Percentiles rank a stretch among this genome's conserved stretches.
Evolutionary conservation across 1,140 invertebrate genomes (phyloP).

Genomic region (Euwallacea fornicatus): DNA sequence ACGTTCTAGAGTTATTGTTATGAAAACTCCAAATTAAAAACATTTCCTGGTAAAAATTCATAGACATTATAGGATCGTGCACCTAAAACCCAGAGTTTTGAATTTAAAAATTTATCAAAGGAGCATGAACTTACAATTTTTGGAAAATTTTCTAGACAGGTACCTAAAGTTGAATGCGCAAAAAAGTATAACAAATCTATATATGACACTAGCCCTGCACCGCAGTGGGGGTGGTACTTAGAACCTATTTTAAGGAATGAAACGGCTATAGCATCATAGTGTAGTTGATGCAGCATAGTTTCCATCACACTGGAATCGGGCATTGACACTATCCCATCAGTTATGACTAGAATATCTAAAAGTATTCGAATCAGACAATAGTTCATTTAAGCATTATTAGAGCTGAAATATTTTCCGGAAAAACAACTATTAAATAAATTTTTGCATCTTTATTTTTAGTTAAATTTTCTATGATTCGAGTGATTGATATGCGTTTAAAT

Average conservation of each 20-base stretch:
- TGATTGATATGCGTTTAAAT: too few species aligned
- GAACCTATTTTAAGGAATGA: constrained; percentile 79
- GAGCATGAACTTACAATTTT: constrained; percentile 50
- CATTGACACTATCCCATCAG: constrained; percentile 79
- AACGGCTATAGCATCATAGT: constrained; percentile 75
- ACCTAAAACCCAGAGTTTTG: constrained; percentile 48
- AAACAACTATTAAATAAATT: too few species aligned
- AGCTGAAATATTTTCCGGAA: too few species aligned
- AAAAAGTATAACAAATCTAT: constrained; percentile 79
- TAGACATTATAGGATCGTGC: constrained; percentile 53
- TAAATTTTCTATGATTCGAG: too few species aligned
- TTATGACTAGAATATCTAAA: constrained; percentile 77
- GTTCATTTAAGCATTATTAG: too few species aligned
- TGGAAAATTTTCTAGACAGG: constrained; percentile 64
- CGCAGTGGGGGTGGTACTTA: constrained; percentile 67
- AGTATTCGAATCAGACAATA: constrained; percentile 25
- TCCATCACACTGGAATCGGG: constrained; percentile 76
- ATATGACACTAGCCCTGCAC: constrained; percentile 71
- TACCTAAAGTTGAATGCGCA: constrained; percentile 76
- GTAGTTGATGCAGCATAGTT: constrained; percentile 71
- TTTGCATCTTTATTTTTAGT: too few species aligned
- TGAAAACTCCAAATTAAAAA: constrained; percentile 79
- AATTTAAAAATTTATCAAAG: neutral
- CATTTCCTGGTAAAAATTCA: constrained; percentile 74
- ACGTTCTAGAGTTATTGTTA: constrained; percentile 45